phyloP scores from a whole-genome alignment of 37 sponge, comb jelly and placozoan species.

The Cladorhizidae sp. region DNA sequence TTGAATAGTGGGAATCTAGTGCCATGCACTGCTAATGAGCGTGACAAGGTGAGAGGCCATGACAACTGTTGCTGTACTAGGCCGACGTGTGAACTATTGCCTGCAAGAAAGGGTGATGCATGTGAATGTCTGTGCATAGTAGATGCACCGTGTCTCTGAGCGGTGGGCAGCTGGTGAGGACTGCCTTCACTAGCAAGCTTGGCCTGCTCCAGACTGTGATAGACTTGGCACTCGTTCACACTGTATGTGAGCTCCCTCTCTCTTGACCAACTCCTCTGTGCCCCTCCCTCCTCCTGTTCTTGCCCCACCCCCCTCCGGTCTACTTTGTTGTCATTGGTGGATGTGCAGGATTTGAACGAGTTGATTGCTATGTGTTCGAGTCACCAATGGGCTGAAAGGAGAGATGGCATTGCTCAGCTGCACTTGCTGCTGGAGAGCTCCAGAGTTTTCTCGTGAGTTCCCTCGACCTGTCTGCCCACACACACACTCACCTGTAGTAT shows the following conservation, averaged over 20 bases:
- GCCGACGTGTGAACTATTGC: too few relatives aligned
- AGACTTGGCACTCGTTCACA: slow-evolving; percentile 4
- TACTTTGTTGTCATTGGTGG: too few relatives aligned
- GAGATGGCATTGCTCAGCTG: slow-evolving; percentile 76
- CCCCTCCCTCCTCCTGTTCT: neutral
- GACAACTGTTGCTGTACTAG: too few relatives aligned
- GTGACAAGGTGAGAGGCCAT: too few relatives aligned
- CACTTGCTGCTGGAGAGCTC: slow-evolving; percentile 72
- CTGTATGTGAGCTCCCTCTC: neutral
- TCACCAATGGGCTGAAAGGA: slow-evolving; percentile 71
- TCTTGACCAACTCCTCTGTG: neutral
- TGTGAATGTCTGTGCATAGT: too few relatives aligned
- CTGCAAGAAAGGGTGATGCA: too few relatives aligned
- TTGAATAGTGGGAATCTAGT: too few relatives aligned
- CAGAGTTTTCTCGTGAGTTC: slow-evolving; percentile 57
- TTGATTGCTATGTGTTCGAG: slow-evolving; percentile 59
- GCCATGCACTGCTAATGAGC: too few relatives aligned
- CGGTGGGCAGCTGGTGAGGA: too few relatives aligned
- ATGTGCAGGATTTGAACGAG: slow-evolving; percentile 74
- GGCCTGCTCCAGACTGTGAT: slow-evolving; percentile 5
- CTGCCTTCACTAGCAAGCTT: slow-evolving; percentile 3
- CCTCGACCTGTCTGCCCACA: too few relatives aligned
- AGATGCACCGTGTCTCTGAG: too few relatives aligned
- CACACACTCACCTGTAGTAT: neutral
- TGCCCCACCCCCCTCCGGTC: too few relatives aligned